Evolutionary conservation across 2,888 invertebrate genomes (phyloP).

Genomic region (Tiphia femorata): DNA sequence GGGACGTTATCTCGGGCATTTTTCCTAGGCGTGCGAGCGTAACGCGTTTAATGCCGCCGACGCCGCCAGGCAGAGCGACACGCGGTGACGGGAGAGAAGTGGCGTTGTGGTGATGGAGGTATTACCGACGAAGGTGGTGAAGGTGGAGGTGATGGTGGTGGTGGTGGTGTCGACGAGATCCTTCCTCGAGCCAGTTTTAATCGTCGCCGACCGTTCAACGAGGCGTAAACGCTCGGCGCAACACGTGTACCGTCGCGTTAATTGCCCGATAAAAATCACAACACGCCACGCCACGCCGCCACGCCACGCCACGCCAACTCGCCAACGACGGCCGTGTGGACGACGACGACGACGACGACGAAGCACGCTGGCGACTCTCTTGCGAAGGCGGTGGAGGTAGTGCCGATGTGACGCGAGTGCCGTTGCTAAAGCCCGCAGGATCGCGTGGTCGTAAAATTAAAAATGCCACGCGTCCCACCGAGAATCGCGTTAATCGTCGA

Average conservation of each 20-base stretch:
- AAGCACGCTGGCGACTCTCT: too few relatives aligned
- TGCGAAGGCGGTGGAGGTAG: slow-evolving; percentile 17
- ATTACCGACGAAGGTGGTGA: too few relatives aligned
- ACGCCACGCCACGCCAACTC: too few relatives aligned
- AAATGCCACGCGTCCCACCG: slow-evolving; percentile 51
- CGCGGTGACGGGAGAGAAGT: too few relatives aligned
- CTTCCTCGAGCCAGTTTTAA: slow-evolving; percentile 40
- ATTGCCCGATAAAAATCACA: slow-evolving; percentile 69
- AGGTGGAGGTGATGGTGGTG: too few relatives aligned
- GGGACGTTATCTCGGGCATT: too few relatives aligned
- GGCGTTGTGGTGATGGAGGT: too few relatives aligned
- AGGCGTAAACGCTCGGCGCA: slow-evolving; percentile 64
- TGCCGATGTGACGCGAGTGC: neutral
- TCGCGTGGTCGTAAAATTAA: slow-evolving; percentile 56
- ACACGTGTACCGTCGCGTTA: slow-evolving; percentile 66
- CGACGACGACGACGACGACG: too few relatives aligned
- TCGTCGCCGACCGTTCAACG: slow-evolving; percentile 55
- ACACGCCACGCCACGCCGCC: slow-evolving; percentile 60
- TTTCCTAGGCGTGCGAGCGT: too few relatives aligned
- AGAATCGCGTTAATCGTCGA: slow-evolving; percentile 55
- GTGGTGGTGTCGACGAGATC: slow-evolving; percentile 35
- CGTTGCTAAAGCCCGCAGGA: slow-evolving; percentile 11
- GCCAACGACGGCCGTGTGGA: too few relatives aligned
- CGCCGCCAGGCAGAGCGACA: too few relatives aligned
- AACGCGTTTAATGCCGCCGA: too few relatives aligned